These are phyloP conservation scores for Druon quercuslanigerum DNA, from an alignment of 1,140 invertebrate species.

Conservation along the genomic window DNA sequence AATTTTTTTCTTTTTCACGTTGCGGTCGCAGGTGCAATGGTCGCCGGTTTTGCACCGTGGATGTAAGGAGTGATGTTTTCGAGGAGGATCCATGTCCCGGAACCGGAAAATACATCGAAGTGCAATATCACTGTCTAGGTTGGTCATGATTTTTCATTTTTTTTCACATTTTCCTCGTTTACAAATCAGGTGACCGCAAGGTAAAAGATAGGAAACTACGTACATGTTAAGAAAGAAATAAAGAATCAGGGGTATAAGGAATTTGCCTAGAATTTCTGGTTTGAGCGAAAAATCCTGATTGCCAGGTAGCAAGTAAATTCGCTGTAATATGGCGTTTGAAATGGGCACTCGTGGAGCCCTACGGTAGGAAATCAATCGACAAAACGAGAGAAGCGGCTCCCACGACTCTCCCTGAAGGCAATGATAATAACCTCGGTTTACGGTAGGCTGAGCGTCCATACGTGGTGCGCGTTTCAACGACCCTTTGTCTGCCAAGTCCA, in stretches of 20 bases:
- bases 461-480: constrained; percentile 55
- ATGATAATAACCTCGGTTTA: constrained; percentile 60
- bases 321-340: constrained; percentile 30
- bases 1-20: constrained; percentile 57
- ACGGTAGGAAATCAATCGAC: constrained; percentile 51
- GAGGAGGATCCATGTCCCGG: constrained; percentile 79
- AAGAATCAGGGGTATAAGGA: background rate
- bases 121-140: constrained; percentile 79
- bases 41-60: constrained; percentile 70
- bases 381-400: constrained; percentile 36
- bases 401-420: constrained; percentile 45
- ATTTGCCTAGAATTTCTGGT: constrained; percentile 6
- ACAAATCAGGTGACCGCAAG: constrained; percentile 1
- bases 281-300: constrained; percentile 8
- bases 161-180: background rate
- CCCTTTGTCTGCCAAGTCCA: constrained; percentile 30
- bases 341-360: constrained; percentile 10
- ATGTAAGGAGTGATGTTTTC: constrained; percentile 75
- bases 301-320: constrained; percentile 19
- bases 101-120: constrained; percentile 80
- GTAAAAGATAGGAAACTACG: background rate
- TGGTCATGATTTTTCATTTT: constrained; percentile 60
- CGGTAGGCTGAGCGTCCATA: constrained; percentile 64
- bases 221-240: background rate
- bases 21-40: constrained; percentile 70